These are phyloP conservation scores for Cephus spinipes DNA, from an alignment of 2,888 invertebrate genomes.

Conservation along the genomic window DNA sequence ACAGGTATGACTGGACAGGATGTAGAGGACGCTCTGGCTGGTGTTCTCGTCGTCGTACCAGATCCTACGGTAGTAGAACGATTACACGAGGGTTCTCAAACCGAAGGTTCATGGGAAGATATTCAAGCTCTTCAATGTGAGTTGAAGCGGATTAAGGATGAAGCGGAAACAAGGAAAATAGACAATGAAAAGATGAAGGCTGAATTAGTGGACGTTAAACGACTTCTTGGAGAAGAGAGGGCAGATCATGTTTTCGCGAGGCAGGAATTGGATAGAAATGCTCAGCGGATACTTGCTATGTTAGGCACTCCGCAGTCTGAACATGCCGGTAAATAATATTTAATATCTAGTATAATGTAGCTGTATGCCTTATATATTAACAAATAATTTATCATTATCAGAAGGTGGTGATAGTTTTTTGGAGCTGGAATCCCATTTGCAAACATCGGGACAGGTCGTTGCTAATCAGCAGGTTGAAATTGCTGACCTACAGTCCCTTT, in stretches of 20 bases:
- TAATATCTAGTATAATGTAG: neutral
- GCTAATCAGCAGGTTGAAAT: constrained; percentile 83
- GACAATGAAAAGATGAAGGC: constrained; percentile 73
- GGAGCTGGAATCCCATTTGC: constrained; percentile 81
- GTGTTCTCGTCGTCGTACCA: constrained; percentile 65
- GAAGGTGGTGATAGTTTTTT: constrained; percentile 79
- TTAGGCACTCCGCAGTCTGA: constrained; percentile 65
- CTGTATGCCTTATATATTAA: neutral
- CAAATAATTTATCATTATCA: constrained; percentile 14
- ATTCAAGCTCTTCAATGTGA: constrained; percentile 73
- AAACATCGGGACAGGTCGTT: constrained; percentile 80
- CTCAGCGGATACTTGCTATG: constrained; percentile 77
- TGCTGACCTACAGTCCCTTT: constrained; percentile 76
- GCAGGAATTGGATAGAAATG: constrained; percentile 80
- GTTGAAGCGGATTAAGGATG: constrained; percentile 70
- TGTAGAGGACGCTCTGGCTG: constrained; percentile 78
- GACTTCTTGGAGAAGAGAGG: constrained; percentile 76
- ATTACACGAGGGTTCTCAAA: constrained; percentile 72
- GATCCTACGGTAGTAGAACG: constrained; percentile 67
- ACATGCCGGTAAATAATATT: constrained; percentile 44
- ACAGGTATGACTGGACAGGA: constrained; percentile 81
- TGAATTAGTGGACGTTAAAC: constrained; percentile 71
- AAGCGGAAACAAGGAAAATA: constrained; percentile 34
- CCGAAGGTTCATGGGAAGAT: constrained; percentile 76
- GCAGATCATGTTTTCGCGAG: constrained; percentile 80